Percentiles rank a stretch among this genome's conserved stretches.
phyloP scores from a whole-genome alignment of 2,797 vertebrate genomes.

The Hozukius guyotensis region DNA sequence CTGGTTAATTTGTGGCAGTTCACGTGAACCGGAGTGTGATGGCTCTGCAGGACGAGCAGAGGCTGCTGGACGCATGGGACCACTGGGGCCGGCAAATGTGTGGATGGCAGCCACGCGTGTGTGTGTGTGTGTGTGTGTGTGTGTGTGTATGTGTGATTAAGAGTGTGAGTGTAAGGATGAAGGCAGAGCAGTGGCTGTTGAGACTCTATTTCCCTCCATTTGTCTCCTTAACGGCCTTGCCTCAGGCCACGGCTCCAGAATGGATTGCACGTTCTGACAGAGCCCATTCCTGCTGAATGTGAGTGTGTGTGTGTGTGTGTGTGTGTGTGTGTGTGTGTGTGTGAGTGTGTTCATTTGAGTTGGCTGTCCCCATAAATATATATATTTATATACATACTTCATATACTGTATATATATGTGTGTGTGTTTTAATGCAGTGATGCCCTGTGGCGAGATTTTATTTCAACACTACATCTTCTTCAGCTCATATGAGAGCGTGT shows the following conservation, averaged over 20 bases:
- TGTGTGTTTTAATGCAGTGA: conserved; percentile 11
- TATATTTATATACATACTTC: conserved; percentile 1
- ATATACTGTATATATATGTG: not conserved
- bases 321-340: not conserved
- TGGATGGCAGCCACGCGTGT: not conserved
- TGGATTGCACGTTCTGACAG: conserved; percentile 64
- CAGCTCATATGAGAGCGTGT: not conserved
- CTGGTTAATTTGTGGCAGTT: conserved; percentile 69
- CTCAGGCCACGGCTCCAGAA: conserved; percentile 51
- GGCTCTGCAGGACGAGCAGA: conserved; percentile 23
- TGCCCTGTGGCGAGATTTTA: conserved; percentile 35
- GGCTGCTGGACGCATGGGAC: conserved; percentile 11
- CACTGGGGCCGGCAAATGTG: not conserved
- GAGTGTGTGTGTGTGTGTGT: not conserved
- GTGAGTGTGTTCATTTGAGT: not conserved
- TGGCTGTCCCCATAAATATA: conserved; percentile 7
- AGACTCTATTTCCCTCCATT: conserved; percentile 70
- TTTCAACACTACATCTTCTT: conserved; percentile 26
- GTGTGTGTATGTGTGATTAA: conserved; percentile 30
- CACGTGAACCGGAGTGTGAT: conserved; percentile 65
- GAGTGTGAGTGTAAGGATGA: conserved; percentile 46
- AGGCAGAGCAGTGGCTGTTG: conserved; percentile 48
- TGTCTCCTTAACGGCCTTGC: conserved; percentile 71
- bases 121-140: conserved; percentile 7
- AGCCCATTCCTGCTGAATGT: conserved; percentile 39